Base-by-base conservation (phyloP, 2,113 vertebrate species). In the Etia nguti region DNA sequence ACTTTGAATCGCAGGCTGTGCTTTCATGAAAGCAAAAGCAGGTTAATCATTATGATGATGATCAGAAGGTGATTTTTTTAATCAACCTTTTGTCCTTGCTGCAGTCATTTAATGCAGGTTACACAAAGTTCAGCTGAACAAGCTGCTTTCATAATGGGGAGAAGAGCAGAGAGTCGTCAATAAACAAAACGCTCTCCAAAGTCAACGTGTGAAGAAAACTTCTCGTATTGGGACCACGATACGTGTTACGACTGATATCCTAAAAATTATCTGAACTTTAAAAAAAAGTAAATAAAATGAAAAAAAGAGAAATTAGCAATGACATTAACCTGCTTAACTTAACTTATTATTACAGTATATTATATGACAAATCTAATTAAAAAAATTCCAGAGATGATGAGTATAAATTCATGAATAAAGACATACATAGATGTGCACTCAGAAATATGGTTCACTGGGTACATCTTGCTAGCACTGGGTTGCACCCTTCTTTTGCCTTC, bases 21-120 rank as follows among this genome's bases (percentile, higher is more conserved):
- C 55, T 85, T 85, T 83, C 0, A 5, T 3, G 26, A 59, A 77
- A 43, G 60, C 4, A 75, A 31, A 6, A 83, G 56, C 18, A 80
- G 70, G 60, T 43, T 83, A 75, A 87, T 90, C 60, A 85, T 84
- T 22, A 89, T 82, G 50, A 90, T 90, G 82, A 86, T 83, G 75
- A 85, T 81, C 13, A 73, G 50, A 62, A 81, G 86, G 81, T 79
- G 70, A 65, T 52, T 20, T 77, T 65, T 59, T 52, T 12, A 5
- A 81, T 34, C 34, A 62, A 83, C 83, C 81, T 81, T 85, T 31
- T 59, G 24, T 84, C 83, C 62, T 79, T 52, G n/a, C 18, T 29
- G 36, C 26, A 29, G 26, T 89, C 31, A 75, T 75, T 79, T 43
- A 65, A 34, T 48, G n/a, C 62, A 85, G 84, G 85, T 85, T 88